Base-by-base conservation (phyloP, 2,888 invertebrate species). In the Helleia helle region DNA sequence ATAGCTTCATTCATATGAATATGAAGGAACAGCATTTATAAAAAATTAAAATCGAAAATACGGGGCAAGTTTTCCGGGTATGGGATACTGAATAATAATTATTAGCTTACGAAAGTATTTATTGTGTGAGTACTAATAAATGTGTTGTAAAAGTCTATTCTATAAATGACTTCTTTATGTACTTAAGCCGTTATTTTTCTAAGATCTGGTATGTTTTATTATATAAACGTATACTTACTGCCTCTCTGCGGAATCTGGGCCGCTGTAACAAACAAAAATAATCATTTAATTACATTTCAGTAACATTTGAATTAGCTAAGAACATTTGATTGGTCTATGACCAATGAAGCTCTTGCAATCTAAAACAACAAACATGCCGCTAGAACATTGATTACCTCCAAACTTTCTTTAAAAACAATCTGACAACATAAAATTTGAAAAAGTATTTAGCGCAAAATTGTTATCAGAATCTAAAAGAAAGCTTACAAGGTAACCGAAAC, bases 181-280 rank as follows among this genome's bases (percentile, higher is more conserved):
- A n/a, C n/a, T n/a, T n/a, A n/a, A n/a, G n/a, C n/a, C n/a, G n/a
- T n/a, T n/a, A n/a, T n/a, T n/a, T n/a, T n/a, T n/a, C n/a, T n/a
- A n/a, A n/a, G n/a, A n/a, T n/a, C n/a, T n/a, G n/a, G n/a, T n/a
- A n/a, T n/a, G n/a, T n/a, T n/a, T n/a, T n/a, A n/a, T n/a, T n/a
- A 13, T 29, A 31, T 43, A 43, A 53, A 52, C 46, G 48, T 54
- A 76, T 89, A 92, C 93, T 93, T 87, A 93, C 93, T 92, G 90
- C 91, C 93, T 88, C 93, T 91, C 88, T 93, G 93, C 72, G 93
- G 93, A 75, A 93, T 93, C 91, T 93, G 93, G 81, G 93, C 93
- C 90, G 93, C 93, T 93, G 91, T 59, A 92, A 90, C 87, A 88
- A 87, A 87, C 76, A 86, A 75, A 79, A 71, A 44, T 40, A 11